These are phyloP conservation scores for Oplegnathus fasciatus DNA, from an alignment of 2,113 vertebrate genomes.

Conservation along the genomic window DNA sequence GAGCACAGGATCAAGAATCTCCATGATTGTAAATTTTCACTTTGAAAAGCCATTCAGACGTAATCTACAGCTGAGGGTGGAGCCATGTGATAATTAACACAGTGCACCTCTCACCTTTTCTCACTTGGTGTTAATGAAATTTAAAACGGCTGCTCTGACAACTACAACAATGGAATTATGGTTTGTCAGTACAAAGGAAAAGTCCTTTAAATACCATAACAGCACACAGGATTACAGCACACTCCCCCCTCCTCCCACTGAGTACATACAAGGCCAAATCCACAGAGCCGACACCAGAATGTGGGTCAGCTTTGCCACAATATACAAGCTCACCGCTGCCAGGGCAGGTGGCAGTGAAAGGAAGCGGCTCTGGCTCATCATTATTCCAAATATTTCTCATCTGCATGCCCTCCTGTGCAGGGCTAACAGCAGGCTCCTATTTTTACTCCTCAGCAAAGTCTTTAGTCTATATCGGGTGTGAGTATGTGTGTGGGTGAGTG, in stretches of 20 bases:
- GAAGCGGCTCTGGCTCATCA: slow-evolving; percentile 33
- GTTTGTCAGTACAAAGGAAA: slow-evolving; percentile 27
- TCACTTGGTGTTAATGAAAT: slow-evolving; percentile 50
- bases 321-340: slow-evolving; percentile 9
- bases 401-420: slow-evolving; percentile 44
- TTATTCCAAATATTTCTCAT: slow-evolving; percentile 69
- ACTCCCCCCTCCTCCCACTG: slow-evolving; percentile 5
- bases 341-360: slow-evolving; percentile 60
- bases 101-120: slow-evolving; percentile 14
- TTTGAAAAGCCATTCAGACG: slow-evolving; percentile 30
- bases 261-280: slow-evolving; percentile 48
- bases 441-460: slow-evolving; percentile 62
- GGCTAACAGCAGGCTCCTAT: slow-evolving; percentile 60
- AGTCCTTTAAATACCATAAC: slow-evolving; percentile 55
- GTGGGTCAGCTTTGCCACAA: slow-evolving; percentile 68
- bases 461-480: slow-evolving; percentile 52
- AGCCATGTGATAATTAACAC: slow-evolving; percentile 39
- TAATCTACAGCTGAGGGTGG: slow-evolving; percentile 31
- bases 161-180: slow-evolving; percentile 27
- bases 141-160: slow-evolving; percentile 39
- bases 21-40: slow-evolving; percentile 35
- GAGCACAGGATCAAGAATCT: slow-evolving; percentile 32
- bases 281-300: slow-evolving; percentile 55
- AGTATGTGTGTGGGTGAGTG: slow-evolving; percentile 17
- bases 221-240: slow-evolving; percentile 60